phyloP scores from a whole-genome alignment of 2,797 vertebrate genomes.

The Acrocephalus scirpaceus region DNA sequence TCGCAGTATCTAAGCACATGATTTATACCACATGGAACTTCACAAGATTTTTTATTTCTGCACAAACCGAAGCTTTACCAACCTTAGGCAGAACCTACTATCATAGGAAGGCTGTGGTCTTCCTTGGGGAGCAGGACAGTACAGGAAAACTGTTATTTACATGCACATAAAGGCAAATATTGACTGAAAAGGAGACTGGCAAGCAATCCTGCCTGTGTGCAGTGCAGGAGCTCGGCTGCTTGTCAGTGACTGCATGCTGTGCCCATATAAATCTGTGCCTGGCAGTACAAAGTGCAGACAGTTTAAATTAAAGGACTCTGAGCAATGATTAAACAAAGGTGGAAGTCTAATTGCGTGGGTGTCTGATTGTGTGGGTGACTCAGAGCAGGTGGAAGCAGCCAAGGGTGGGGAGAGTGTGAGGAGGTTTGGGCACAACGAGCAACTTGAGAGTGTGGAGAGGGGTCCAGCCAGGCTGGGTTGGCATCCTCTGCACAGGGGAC shows the following conservation, averaged over 20 bases:
- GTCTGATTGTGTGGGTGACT: not conserved
- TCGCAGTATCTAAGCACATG: not conserved
- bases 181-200: not conserved
- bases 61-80: not conserved
- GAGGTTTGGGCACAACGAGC: fast-evolving
- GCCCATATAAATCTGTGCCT: not conserved
- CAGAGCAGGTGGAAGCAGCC: not conserved
- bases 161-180: not conserved
- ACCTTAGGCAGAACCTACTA: not conserved
- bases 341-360: not conserved
- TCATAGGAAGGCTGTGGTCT: fast-evolving
- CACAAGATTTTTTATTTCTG: not conserved
- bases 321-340: not conserved
- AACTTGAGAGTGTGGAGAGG: fast-evolving
- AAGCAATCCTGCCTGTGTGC: fast-evolving
- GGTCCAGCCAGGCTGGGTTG: fast-evolving
- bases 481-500: not conserved
- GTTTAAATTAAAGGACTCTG: not conserved
- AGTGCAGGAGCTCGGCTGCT: fast-evolving
- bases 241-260: not conserved
- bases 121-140: not conserved
- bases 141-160: not conserved
- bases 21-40: not conserved
- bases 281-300: not conserved
- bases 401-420: fast-evolving